phyloP scores from a whole-genome alignment of 2,888 invertebrate species.

The Actias luna region DNA sequence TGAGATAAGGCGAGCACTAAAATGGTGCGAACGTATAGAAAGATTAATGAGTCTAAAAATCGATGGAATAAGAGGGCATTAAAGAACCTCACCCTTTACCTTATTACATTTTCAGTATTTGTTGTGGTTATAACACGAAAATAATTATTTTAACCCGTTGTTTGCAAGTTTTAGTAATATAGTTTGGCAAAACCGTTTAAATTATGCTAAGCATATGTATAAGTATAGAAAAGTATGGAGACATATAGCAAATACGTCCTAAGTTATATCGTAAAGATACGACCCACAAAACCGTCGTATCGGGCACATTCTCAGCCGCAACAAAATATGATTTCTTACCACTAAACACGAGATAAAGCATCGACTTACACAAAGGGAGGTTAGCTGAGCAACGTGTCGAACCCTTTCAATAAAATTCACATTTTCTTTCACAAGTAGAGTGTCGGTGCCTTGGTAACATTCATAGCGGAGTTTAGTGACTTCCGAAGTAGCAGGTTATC shows the following conservation, averaged over 20 bases:
- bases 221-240: neutral
- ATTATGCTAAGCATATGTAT: neutral
- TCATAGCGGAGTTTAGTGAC: slow-evolving; percentile 78
- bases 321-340: slow-evolving; percentile 52
- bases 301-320: slow-evolving; percentile 34
- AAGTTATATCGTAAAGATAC: neutral
- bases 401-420: slow-evolving; percentile 75
- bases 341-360: slow-evolving; percentile 57
- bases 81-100: neutral
- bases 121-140: neutral
- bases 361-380: slow-evolving; percentile 64
- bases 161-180: neutral
- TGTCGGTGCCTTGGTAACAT: slow-evolving; percentile 71
- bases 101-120: neutral
- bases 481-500: slow-evolving; percentile 82
- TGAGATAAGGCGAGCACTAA: slow-evolving; percentile 4
- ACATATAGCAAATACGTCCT: neutral
- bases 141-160: neutral
- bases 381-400: slow-evolving; percentile 54
- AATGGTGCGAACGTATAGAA: slow-evolving; percentile 4
- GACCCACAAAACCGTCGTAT: neutral
- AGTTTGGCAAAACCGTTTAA: no score
- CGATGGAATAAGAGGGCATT: neutral
- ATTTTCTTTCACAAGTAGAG: slow-evolving; percentile 71
- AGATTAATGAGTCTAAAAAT: slow-evolving; percentile 11